Evolutionary conservation across 2,113 vertebrate species (phyloP).

Genomic region (Chionis minor): DNA sequence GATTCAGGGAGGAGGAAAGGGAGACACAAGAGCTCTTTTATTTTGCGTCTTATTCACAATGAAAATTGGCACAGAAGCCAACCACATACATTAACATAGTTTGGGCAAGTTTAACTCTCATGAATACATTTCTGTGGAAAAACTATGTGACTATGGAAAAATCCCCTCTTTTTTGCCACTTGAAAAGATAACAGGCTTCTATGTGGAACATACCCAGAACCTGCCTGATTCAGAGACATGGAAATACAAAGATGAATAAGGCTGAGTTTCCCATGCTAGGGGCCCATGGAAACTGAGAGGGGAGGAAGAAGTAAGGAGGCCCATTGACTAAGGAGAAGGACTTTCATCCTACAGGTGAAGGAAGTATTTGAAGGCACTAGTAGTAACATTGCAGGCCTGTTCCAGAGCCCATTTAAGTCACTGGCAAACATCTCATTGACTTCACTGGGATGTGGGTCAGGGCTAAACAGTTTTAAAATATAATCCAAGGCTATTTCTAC

Average conservation of each 20-base stretch:
- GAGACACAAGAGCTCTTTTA: constrained; percentile 77
- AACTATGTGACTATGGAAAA: constrained; percentile 80
- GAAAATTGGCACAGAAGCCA: constrained; percentile 76
- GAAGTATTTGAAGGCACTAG: constrained; percentile 36
- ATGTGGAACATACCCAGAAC: constrained; percentile 69
- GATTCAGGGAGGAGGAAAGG: constrained; percentile 55
- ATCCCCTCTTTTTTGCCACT: constrained; percentile 74
- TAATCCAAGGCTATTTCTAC: constrained; percentile 8
- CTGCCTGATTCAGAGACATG: constrained; percentile 66
- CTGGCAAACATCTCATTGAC: constrained; percentile 26
- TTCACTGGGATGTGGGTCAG: constrained; percentile 14
- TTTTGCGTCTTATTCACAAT: constrained; percentile 79
- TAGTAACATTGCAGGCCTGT: constrained; percentile 47
- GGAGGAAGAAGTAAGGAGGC: constrained; percentile 51
- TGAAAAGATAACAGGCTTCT: constrained; percentile 74
- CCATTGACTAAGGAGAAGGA: constrained; percentile 18
- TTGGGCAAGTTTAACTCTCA: constrained; percentile 77
- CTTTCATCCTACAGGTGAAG: constrained; percentile 63
- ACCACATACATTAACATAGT: constrained; percentile 80
- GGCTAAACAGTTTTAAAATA: constrained; percentile 30
- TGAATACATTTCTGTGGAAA: constrained; percentile 82
- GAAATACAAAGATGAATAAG: constrained; percentile 69
- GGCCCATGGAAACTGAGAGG: constrained; percentile 65
- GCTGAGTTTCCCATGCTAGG: constrained; percentile 61
- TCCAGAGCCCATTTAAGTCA: constrained; percentile 34